Evolutionary conservation across 2,113 vertebrate species (phyloP), one percentile per base, ranked within the genome.

Genomic region (Dipodomys stephensi): DNA sequence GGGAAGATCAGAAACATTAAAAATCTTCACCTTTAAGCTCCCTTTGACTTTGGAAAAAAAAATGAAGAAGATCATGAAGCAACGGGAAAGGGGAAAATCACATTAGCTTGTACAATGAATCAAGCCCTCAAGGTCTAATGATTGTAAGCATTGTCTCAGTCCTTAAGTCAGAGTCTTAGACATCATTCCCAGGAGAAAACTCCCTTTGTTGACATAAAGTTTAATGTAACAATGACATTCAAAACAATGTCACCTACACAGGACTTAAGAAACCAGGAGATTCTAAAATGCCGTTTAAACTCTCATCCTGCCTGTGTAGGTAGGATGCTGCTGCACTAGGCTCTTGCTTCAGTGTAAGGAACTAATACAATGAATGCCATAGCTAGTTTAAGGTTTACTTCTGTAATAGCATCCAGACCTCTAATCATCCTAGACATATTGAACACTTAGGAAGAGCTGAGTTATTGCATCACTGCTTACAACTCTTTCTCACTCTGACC

Each of bases 401-500:
- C 19, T n/a, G 4, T 0, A 6, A 27, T 6, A 76, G 20, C n/a
- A 7, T 46, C 0, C 22, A 78, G 46, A 65, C 2, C 25, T n/a
- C 71, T 18, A 4, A 18, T 32, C n/a, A 77, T 2, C 25, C 32
- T 23, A 23, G 64, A 44, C 0, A 2, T 3, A 15, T 39, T 39
- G 39, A 39, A 39, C 39, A 39, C 39, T 39, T 39, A 86, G 22
- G 11, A 6, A 35, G 9, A 68, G 30, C 1, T 62, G 22, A n/a
- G 8, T 71, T 93, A 79, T 80, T 88, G 80, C 85, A 57, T n/a
- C 6, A 28, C 57, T 32, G 12, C 1, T 71, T 87, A 30, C 57
- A 78, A 44, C 8, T 72, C 18, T 82, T 87, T 77, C 86, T 18
- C 88, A 46, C 10, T 62, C 10, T 93, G 35, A 72, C 20, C 69